Evolutionary conservation across 2,113 vertebrate species (phyloP).

Genomic region (Eudyptes chrysolophus): DNA sequence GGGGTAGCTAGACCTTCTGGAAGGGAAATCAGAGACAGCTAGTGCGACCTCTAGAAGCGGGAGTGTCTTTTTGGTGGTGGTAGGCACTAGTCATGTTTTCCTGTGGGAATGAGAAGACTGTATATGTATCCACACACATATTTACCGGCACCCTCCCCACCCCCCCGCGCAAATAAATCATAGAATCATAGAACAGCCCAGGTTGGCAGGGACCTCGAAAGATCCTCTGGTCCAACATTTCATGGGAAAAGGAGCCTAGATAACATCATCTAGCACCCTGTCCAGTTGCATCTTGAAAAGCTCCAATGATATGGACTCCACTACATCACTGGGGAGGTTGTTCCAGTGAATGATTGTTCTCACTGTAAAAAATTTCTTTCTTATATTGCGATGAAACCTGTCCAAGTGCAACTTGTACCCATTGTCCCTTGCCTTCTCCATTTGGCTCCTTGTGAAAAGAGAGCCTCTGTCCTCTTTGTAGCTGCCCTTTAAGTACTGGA

Average conservation of each 20-base stretch:
- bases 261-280: neutral
- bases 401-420: neutral
- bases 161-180: neutral
- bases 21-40: neutral
- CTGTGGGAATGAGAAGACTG: neutral
- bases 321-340: neutral
- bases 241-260: neutral
- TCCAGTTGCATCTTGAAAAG: neutral
- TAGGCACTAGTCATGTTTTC: neutral
- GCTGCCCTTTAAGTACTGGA: too few species aligned
- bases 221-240: neutral
- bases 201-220: neutral
- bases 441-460: too few species aligned
- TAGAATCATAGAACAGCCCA: neutral
- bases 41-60: neutral
- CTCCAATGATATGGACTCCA: neutral
- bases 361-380: neutral
- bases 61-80: neutral
- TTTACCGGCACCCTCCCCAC: too few species aligned
- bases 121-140: too few species aligned
- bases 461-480: too few species aligned
- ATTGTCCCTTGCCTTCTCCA: too few species aligned
- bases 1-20: neutral
- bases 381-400: neutral
- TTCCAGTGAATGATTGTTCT: neutral